Base-by-base conservation (phyloP, 2,888 invertebrate genomes). In the Quadriops clusia region DNA sequence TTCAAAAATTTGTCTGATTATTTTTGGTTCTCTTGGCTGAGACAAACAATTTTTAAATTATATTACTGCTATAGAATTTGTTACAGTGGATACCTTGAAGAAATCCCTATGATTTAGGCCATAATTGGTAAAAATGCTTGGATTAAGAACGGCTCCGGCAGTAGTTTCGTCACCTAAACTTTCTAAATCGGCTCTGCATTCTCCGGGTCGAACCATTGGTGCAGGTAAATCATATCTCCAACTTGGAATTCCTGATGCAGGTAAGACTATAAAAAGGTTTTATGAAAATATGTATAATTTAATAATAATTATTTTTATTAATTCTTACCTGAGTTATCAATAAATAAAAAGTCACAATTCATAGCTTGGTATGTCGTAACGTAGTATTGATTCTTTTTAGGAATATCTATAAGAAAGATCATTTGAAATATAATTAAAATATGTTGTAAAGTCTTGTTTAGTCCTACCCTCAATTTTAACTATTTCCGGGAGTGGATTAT, bases 1-100 rank as follows among this genome's bases (percentile, higher is more conserved):
- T 50, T 67, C 64, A 46, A 71, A 72, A n/a, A 71, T 61, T 41
- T 50, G 56, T 43, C 54, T 58, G 1, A 72, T 43, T 9, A 47
- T 42, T 34, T 52, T 46, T 15, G 52, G 42, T 8, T 45, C 32
- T 32, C 59, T 42, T 3, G 58, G 57, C 58, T 58, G 31, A 35
- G 49, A 49, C 17, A 29, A 21, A 18, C 4, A 28, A 4, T 21
- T 12, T 28, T 20, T 28, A 8, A 17, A 25, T 13, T 35, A 18
- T 18, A 18, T 7, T 18, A 18, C n/a, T 18, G 18, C 7, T 14
- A 6, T n/a, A 20, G n/a, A n/a, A 28, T 28, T 28, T 28, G n/a
- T 8, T 15, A n/a, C 13, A 25, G 12, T 4, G 21, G 35, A 43
- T 44, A 58, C 61, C 48, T 50, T 42, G 26, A 58, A 58, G 32